These are phyloP conservation scores for Pogonomyrmex californicus DNA, from an alignment of 1,140 invertebrate genomes.

Conservation along the genomic window DNA sequence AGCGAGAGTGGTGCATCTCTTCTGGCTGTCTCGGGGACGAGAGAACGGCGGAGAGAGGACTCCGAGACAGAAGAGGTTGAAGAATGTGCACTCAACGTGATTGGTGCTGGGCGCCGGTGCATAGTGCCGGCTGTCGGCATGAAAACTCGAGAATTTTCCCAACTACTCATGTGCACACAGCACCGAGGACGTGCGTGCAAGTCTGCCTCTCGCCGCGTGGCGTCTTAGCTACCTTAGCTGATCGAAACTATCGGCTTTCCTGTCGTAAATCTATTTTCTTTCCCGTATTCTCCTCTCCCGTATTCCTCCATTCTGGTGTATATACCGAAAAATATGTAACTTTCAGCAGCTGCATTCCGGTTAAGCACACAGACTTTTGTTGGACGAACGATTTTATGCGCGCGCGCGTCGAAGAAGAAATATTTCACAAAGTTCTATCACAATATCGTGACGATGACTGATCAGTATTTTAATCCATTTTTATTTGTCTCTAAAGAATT, in stretches of 20 bases:
- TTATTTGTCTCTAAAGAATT: not conserved
- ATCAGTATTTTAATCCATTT: not conserved
- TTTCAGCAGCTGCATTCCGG: not conserved
- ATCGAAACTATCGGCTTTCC: constrained; percentile 71
- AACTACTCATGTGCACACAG: constrained; percentile 54
- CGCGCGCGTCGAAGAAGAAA: not conserved
- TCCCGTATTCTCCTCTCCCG: not conserved
- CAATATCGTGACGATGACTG: not conserved
- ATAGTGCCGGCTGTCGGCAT: constrained; percentile 68
- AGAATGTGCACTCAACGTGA: constrained; percentile 85
- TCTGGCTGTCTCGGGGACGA: constrained; percentile 67
- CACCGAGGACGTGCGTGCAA: constrained; percentile 10
- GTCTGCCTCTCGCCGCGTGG: constrained; percentile 6
- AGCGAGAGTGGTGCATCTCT: constrained; percentile 57
- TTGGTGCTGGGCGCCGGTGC: constrained; percentile 77
- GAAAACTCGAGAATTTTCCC: constrained; percentile 76
- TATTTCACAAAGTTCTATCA: not conserved
- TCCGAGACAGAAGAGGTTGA: constrained; percentile 75
- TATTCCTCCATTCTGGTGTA: not conserved
- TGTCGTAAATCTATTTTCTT: constrained; percentile 26
- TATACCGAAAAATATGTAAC: constrained; percentile 18
- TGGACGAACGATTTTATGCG: not conserved
- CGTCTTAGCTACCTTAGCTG: constrained; percentile 50
- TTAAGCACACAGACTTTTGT: not conserved
- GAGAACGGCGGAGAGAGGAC: constrained; percentile 52